Evolutionary conservation across 2,113 vertebrate species (phyloP).

Genomic region (Chitala chitala): DNA sequence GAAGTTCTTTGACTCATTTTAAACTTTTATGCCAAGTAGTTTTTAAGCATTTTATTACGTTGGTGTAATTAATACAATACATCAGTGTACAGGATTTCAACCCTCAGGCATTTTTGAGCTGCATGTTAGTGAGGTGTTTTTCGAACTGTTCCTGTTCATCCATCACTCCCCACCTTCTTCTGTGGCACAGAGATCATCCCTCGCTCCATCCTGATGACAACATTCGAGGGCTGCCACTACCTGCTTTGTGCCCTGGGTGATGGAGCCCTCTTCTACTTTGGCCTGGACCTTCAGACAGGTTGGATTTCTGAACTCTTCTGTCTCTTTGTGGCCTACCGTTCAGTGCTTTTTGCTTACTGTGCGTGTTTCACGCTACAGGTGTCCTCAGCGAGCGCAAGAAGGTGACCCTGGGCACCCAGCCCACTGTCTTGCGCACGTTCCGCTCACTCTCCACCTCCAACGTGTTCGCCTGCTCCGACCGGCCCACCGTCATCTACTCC

Average conservation of each 20-base stretch:
- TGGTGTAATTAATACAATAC: conserved; percentile 1
- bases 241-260: conserved; percentile 95
- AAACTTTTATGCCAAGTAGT: neutral
- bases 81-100: neutral
- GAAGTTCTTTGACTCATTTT: neutral
- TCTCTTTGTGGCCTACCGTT: neutral
- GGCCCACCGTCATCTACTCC: conserved; percentile 98
- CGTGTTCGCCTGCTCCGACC: conserved; percentile 95
- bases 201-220: conserved; percentile 97
- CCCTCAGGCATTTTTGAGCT: neutral
- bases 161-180: neutral
- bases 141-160: neutral
- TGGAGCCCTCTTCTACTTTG: conserved; percentile 95
- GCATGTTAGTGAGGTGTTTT: neutral
- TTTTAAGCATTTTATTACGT: neutral
- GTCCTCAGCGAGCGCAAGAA: conserved; percentile 91
- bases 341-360: neutral
- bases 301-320: neutral
- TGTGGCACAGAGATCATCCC: conserved; percentile 84
- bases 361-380: conserved; percentile 54
- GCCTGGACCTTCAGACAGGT: conserved; percentile 88
- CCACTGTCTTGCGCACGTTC: conserved; percentile 91
- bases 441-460: conserved; percentile 95
- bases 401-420: conserved; percentile 94
- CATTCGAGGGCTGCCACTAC: conserved; percentile 95